A percentile compares a stretch with the other conserved stretches of the same genome.
Conservation (phyloP, 1,140 invertebrate genomes). For the Chymomyza costata region DNA sequence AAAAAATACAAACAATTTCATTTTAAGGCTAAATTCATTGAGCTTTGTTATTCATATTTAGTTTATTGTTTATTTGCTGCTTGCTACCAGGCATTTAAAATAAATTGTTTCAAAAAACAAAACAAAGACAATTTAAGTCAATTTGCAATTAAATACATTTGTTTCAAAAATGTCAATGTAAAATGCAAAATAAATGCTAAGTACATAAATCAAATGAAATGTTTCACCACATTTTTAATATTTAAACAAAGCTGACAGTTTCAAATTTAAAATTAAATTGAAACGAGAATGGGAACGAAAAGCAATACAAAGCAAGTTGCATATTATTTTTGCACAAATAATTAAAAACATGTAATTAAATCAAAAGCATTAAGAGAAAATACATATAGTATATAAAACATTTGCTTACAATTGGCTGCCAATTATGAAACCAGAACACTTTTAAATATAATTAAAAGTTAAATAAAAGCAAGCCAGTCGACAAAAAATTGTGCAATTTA, state of each 20-base stretch:
- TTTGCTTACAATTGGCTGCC: slow-evolving; percentile 43
- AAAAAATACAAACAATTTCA: no score
- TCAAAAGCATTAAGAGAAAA: slow-evolving; percentile 27
- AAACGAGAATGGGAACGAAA: slow-evolving; percentile 1
- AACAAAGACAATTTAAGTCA: slow-evolving; percentile 3
- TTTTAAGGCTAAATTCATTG: no score
- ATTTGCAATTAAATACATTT: slow-evolving; percentile 12
- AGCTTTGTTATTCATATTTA: slow-evolving; percentile 2
- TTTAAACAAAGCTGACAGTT: slow-evolving; percentile 45
- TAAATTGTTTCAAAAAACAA: no score
- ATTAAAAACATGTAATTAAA: slow-evolving; percentile 56
- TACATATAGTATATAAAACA: neutral
- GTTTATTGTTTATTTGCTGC: slow-evolving; percentile 4
- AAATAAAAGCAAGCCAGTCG: slow-evolving; percentile 46
- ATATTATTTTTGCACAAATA: slow-evolving; percentile 22
- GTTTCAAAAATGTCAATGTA: slow-evolving; percentile 1
- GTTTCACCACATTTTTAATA: slow-evolving; percentile 38
- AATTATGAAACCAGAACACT: slow-evolving; percentile 60
- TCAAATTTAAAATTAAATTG: slow-evolving; percentile 38
- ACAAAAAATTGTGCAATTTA: slow-evolving; percentile 42
- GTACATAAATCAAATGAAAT: slow-evolving; percentile 39
- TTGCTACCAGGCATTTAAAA: no score
- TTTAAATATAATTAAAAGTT: slow-evolving; percentile 61
- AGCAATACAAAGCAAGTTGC: slow-evolving; percentile 17
- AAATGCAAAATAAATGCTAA: slow-evolving; percentile 28